Evolutionary conservation across 2,797 vertebrate species (phyloP), one percentile per base, ranked within the genome.

Genomic region (Protonibea diacanthus): DNA sequence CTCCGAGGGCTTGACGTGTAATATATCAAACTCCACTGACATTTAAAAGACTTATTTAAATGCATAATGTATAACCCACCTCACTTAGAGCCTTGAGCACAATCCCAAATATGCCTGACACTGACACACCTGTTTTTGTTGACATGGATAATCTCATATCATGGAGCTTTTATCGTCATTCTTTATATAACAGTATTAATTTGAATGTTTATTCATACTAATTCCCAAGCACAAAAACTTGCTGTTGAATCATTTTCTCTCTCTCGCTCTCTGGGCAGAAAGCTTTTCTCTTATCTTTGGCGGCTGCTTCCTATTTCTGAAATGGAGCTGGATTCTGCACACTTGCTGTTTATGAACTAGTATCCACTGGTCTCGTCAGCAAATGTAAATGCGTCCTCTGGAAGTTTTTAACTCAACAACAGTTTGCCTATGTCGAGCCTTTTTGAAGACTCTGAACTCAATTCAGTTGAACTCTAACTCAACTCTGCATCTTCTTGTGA

Each of bases 391-490:
- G 55, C 64, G 63, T 82, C 58, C 55, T 63, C 25, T 71, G 70
- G 44, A 82, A 66, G 49, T 85, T 84, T 38, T 44, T 58, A 29
- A 29, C 40, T 74, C 69, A 38, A 4, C 20, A 21, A 7, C 56
- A 33, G 49, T 65, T 65, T 83, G 73, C 68, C 33, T 66, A 29
- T 21, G 8, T 74, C n/a, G 18, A 51, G 56, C 29, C 33, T 77
- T 84, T 84, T 55, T 76, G 48, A 71, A 60, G 71, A 58, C 38
- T 82, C 60, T 58, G 74, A 82, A 82, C 69, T 86, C 23, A 10
- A 49, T 85, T 74, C 49, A 44, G 25, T 2, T 83, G 65, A 89
- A 83, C 77, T 86, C 53, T 0, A 23, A 47, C 63, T 86, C 70
- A 86, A 83, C 70, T 75, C 71, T 74, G 59, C 38, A 47, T 83